Evolutionary conservation across 2,113 vertebrate species (phyloP).

Genomic region (Gavialis gangeticus): DNA sequence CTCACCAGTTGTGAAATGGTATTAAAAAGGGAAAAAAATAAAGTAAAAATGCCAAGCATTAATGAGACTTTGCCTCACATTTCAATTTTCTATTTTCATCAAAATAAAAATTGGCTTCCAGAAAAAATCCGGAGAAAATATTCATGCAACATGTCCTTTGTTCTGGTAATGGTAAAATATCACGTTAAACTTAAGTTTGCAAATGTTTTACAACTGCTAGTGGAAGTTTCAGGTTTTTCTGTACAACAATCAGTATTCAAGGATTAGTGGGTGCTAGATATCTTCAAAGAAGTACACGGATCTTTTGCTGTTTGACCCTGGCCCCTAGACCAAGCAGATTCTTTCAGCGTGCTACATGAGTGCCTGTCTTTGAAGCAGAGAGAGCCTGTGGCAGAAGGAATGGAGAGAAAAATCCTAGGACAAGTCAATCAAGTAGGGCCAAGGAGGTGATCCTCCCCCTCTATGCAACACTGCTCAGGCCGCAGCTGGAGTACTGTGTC

Average conservation of each 20-base stretch:
- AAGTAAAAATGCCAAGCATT: not conserved
- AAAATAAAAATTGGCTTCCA: not conserved
- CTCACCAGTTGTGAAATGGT: not conserved
- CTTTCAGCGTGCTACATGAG: not conserved
- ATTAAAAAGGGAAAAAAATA: not conserved
- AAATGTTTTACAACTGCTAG: not conserved
- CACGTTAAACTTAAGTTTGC: not conserved
- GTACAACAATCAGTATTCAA: not conserved
- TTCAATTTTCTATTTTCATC: not conserved
- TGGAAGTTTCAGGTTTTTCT: not conserved
- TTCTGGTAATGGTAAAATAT: not conserved
- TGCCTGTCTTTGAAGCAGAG: not conserved
- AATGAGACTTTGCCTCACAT: not conserved
- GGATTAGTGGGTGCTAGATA: not conserved
- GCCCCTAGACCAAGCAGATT: not conserved
- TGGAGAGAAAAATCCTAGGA: not conserved
- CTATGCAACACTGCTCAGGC: no score
- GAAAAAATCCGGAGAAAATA: not conserved
- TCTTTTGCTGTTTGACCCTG: not conserved
- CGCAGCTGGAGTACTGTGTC: no score
- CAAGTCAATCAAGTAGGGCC: no score
- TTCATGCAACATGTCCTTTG: not conserved
- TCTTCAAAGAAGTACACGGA: fast-evolving
- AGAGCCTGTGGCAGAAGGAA: not conserved
- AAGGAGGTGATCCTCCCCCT: no score